Base-by-base conservation (phyloP, 2,888 invertebrate species). In the Melipona beecheii region DNA sequence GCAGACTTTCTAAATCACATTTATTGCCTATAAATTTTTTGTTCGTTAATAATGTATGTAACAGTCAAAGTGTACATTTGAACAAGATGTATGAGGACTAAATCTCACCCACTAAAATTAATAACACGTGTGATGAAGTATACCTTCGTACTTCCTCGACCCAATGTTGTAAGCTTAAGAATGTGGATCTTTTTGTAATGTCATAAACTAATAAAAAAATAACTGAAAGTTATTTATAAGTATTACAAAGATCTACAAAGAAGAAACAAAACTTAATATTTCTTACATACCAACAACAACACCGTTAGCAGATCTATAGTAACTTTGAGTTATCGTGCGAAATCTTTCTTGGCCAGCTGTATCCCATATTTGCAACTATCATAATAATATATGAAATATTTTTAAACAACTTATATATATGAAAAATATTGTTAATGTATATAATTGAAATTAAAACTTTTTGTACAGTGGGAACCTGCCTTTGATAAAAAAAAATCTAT, bases 311-410 rank as follows among this genome's bases (percentile, higher is more conserved):
- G 98, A 98, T 93, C 99, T 97, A 95, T 99, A 99, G 94, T 99
- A 99, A 94, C 98, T 98, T 94, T 99, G 99, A 1, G 99, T 99
- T 90, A 99, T 99, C 9, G 99, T 99, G 84, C 99, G 96, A 95
- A 99, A 99, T 85, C 99, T 96, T 95, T 99, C 99, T 93, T 99
- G 99, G 0, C 99, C 99, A 76, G 99, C 99, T 17, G 99, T 99
- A 95, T 99, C 99, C 99, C 99, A 99, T 93, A 99, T 98, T 96
- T 98, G 98, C 85, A 98, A 95, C 98, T 98, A 94, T 88, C 95
- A 95, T 13, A 52, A 62, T 24, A 60, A 50, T 31, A 31, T 31
- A 31, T 72, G n/a, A 50, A 77, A 78, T 43, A 58, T 13, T 36
- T 64, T 77, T 60, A 50, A 79, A 70, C 78, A 1, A 49, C 24